Base-by-base conservation (phyloP, 2,797 vertebrate species). In the Arrhamphus sclerolepis region DNA sequence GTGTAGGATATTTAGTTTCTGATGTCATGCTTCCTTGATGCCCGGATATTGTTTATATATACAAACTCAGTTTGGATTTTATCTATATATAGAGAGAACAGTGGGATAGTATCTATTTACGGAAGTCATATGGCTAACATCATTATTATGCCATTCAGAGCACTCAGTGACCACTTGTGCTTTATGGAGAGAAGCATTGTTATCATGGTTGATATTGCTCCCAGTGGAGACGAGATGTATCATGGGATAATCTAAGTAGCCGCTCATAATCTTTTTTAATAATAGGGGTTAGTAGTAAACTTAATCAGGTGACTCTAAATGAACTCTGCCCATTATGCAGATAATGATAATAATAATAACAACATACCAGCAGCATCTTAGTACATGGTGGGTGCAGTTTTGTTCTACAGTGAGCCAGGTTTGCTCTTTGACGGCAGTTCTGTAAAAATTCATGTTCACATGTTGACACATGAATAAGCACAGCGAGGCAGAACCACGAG, bases 131-230 rank as follows among this genome's bases (percentile, higher is more conserved):
- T 61, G 63, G 79, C 82, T 90, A 88, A 90, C 81, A 77, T 82
- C 59, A 84, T 89, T 88, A 88, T 82, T 66, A 61, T 87, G 82
- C 82, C 84, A 86, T 86, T 87, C 67, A 85, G 85, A 81, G 88
- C 86, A 83, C 86, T 88, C 82, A 84, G 75, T 86, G 87, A 87
- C 86, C 84, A 85, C 87, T 89, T 85, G 77, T 84, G 80, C 75
- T 78, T 83, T 70, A 80, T 82, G 62, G 73, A 81, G 80, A 85
- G 76, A 42, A 77, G 75, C 82, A 77, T 77, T 85, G 87, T 89
- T 87, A 86, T 90, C 83, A 74, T 76, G 78, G 80, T 81, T 75
- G 75, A 70, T 70, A 83, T 81, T 78, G 79, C 57, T 85, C 81
- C 78, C 70, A 50, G 62, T 73, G 78, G 81, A 78, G 70, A 78